These are phyloP conservation scores for Sylvia atricapilla DNA, from an alignment of 2,113 vertebrate genomes.

Conservation along the genomic window DNA sequence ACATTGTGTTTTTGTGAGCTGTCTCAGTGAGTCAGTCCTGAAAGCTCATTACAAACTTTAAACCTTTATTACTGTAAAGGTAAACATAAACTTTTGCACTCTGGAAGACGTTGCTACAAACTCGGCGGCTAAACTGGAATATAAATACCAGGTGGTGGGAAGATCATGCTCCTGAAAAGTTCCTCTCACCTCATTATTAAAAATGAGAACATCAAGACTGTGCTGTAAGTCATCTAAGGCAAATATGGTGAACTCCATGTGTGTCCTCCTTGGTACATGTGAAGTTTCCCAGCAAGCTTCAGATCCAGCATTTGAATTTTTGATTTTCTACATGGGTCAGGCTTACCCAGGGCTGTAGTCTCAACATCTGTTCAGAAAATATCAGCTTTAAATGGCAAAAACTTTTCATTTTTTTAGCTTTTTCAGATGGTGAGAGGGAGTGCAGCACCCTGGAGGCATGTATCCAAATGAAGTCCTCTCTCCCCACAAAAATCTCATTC, in stretches of 20 bases:
- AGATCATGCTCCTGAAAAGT: neutral
- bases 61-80: neutral
- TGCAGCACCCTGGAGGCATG: neutral
- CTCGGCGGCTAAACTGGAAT: neutral
- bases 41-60: neutral
- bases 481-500: accelerated
- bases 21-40: neutral
- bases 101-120: neutral
- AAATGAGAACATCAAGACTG: neutral
- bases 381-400: neutral
- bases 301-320: neutral
- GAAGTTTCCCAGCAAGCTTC: neutral
- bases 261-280: neutral
- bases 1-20: neutral
- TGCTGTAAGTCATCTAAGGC: neutral
- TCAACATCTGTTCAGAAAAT: conserved; percentile 26
- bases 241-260: neutral
- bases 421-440: neutral
- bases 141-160: neutral
- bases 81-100: conserved; percentile 16
- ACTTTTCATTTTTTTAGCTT: neutral
- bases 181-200: neutral
- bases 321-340: neutral
- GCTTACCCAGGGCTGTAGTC: neutral
- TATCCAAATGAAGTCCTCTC: neutral